These are phyloP conservation scores for Delia radicum DNA, from an alignment of 1,140 invertebrate species.

Conservation along the genomic window DNA sequence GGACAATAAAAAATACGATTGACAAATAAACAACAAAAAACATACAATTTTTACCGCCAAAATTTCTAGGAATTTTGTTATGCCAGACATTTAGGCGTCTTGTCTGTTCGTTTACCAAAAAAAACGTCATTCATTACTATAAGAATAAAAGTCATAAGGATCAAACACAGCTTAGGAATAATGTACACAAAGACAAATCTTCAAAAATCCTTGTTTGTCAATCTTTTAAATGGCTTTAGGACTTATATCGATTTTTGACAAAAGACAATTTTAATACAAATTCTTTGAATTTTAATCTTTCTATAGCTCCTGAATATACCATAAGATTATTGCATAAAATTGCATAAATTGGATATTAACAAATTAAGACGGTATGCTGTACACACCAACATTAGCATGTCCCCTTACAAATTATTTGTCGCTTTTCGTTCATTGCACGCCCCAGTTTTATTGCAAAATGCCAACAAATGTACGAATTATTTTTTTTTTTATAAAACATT, in stretches of 20 bases:
- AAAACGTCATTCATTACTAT: background rate
- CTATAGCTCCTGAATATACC: too few species aligned
- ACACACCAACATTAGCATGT: too few species aligned
- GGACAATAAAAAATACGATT: background rate
- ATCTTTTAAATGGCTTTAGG: background rate
- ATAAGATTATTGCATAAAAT: background rate
- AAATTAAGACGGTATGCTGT: too few species aligned
- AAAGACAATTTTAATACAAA: too few species aligned
- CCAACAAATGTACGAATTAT: too few species aligned
- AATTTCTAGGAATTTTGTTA: background rate
- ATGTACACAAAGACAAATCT: background rate
- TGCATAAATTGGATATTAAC: too few species aligned
- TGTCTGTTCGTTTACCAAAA: background rate
- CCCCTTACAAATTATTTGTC: too few species aligned
- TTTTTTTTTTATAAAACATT: too few species aligned
- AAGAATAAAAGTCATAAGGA: conserved; percentile 1
- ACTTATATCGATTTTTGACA: background rate
- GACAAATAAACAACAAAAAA: conserved; percentile 8
- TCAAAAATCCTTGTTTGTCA: background rate
- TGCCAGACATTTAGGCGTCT: background rate
- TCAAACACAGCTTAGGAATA: background rate
- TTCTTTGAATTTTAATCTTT: too few species aligned
- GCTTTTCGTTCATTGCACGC: too few species aligned
- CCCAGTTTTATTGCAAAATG: too few species aligned
- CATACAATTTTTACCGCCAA: conserved; percentile 5